phyloP scores from a whole-genome alignment of 92 coral and sea anemone genomes.

The Epizoanthus stellaris region DNA sequence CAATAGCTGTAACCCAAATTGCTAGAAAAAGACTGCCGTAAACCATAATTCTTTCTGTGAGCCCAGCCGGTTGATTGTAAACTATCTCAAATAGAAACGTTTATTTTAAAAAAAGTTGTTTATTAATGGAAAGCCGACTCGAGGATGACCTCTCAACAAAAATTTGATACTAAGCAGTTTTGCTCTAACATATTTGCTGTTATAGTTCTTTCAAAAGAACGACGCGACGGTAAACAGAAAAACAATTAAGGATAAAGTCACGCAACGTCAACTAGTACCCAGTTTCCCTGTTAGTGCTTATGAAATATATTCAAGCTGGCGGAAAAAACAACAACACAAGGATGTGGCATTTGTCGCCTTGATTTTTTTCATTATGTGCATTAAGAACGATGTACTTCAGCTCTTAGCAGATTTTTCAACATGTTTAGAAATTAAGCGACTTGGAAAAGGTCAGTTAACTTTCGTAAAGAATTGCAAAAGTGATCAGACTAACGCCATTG shows the following conservation, averaged over 20 bases:
- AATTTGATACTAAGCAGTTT: conserved; percentile 6
- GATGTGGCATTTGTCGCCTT: conserved; percentile 23
- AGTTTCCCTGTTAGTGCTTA: background rate
- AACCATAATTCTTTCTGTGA: conserved; percentile 3
- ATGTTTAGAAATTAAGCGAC: conserved; percentile 2
- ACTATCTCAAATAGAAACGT: conserved; percentile 13
- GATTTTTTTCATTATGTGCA: conserved; percentile 18
- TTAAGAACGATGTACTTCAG: conserved; percentile 8
- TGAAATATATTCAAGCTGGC: conserved; percentile 22
- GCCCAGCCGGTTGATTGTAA: conserved; percentile 19
- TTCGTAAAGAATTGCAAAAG: conserved; percentile 1
- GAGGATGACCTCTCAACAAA: conserved; percentile 7
- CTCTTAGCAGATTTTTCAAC: background rate
- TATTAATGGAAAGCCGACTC: conserved; percentile 7
- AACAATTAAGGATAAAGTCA: background rate
- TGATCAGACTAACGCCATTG: conserved; percentile 17
- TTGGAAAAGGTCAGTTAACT: conserved; percentile 16
- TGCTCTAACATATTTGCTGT: conserved; percentile 11
- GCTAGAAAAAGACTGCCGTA: no score
- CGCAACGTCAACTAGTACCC: conserved; percentile 15
- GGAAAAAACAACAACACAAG: no score
- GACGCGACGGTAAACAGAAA: conserved; percentile 19
- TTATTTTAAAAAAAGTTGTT: conserved; percentile 4
- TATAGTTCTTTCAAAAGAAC: conserved; percentile 19
- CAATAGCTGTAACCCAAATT: conserved; percentile 9